Conservation (phyloP, 2,888 invertebrate genomes). For the Pyrocoelia pectoralis region DNA sequence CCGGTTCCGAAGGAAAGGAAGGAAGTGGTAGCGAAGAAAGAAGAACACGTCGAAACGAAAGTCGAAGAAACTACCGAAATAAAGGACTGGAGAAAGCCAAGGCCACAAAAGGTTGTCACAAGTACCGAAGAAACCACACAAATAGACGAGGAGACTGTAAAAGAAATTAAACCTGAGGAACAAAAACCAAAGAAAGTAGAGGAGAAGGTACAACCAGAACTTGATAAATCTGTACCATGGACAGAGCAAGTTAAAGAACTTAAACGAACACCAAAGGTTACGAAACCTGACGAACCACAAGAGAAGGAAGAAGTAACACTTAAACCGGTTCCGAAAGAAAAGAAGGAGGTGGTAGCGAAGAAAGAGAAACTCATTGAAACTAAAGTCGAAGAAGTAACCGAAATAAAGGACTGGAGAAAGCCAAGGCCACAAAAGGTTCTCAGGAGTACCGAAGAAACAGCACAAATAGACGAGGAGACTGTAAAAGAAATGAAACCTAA, state of each 20-base stretch:
- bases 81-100: conserved; percentile 35
- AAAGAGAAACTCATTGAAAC: conserved; percentile 21
- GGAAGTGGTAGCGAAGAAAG: conserved; percentile 39
- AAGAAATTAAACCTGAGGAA: conserved; percentile 19
- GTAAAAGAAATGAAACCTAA: too few species aligned
- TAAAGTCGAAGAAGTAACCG: conserved; percentile 39
- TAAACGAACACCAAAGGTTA: conserved; percentile 20
- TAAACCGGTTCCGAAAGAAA: conserved; percentile 23
- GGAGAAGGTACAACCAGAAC: conserved; percentile 22
- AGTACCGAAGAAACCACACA: conserved; percentile 41
- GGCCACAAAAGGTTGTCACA: conserved; percentile 12
- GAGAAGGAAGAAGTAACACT: conserved; percentile 30
- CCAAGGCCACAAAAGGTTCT: conserved; percentile 22
- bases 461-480: neutral
- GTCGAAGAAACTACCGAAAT: conserved; percentile 34
- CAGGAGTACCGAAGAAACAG: neutral
- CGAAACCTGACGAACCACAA: conserved; percentile 22
- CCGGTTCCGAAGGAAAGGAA: conserved; percentile 26
- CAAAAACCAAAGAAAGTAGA: conserved; percentile 38
- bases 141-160: conserved; percentile 5
- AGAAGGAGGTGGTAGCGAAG: neutral
- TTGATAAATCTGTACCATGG: conserved; percentile 27
- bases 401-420: conserved; percentile 17
- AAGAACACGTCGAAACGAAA: conserved; percentile 40
- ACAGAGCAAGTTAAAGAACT: conserved; percentile 27